A percentile compares a stretch with the other conserved stretches of the same genome.
phyloP scores from a whole-genome alignment of 2,113 vertebrate genomes.

The Tor tambroides region DNA sequence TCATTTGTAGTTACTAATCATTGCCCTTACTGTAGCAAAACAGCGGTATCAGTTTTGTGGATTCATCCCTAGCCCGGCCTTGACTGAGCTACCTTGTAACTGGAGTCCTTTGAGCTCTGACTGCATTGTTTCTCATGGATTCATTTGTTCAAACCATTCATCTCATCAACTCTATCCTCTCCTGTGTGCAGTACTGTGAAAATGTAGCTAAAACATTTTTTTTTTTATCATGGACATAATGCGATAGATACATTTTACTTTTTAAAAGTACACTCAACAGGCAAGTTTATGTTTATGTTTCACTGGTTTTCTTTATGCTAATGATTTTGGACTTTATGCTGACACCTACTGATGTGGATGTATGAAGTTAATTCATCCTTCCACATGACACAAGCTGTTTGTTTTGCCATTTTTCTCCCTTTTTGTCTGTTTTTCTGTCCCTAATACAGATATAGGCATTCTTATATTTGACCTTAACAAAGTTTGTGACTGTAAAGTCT shows the following conservation, averaged over 20 bases:
- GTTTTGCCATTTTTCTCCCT: no score
- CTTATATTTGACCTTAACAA: neutral
- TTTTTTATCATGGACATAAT: neutral
- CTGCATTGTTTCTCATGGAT: conserved; percentile 49
- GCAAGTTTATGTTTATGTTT: neutral
- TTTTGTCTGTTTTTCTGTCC: neutral
- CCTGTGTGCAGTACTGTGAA: no score
- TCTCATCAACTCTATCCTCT: conserved; percentile 74
- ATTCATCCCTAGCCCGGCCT: conserved; percentile 26
- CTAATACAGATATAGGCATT: neutral
- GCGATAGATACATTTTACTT: neutral
- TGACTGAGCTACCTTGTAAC: conserved; percentile 54
- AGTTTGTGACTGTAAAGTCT: neutral
- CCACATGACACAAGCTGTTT: no score
- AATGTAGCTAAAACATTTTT: no score
- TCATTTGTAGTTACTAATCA: conserved; percentile 2
- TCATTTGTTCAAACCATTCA: conserved; percentile 59
- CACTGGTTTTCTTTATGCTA: neutral
- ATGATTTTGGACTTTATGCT: neutral
- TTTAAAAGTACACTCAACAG: neutral
- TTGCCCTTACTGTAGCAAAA: conserved; percentile 47
- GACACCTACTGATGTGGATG: neutral
- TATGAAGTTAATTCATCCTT: neutral
- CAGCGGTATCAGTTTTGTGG: conserved; percentile 47
- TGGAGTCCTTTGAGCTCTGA: conserved; percentile 22